Percentiles rank a stretch among this genome's conserved stretches.
phyloP scores from a whole-genome alignment of 2,888 invertebrate species.

The Drosophila niveifrons region DNA sequence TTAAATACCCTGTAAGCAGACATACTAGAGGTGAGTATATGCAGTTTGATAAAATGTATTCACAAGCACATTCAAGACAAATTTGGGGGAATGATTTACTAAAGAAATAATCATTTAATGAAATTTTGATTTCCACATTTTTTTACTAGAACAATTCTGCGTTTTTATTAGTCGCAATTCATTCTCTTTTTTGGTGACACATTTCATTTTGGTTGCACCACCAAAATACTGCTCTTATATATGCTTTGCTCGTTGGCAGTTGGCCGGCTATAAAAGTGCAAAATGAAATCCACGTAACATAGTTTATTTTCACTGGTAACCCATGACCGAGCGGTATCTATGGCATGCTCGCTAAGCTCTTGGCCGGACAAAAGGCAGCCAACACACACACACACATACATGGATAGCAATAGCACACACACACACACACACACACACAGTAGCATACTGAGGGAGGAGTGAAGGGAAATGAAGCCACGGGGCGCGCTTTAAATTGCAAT shows the following conservation, averaged over 20 bases:
- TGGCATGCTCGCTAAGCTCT: constrained; percentile 63
- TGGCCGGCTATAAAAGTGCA: constrained; percentile 64
- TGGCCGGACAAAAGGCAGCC: constrained; percentile 55
- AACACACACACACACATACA: constrained; percentile 17
- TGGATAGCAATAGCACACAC: constrained; percentile 15
- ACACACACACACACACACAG: constrained; percentile 1
- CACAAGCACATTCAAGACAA: neutral
- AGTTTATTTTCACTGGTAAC: constrained; percentile 68
- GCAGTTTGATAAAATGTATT: neutral
- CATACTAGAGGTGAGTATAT: neutral
- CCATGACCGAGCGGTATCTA: constrained; percentile 54
- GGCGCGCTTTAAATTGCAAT: constrained; percentile 71
- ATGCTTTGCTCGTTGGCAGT: constrained; percentile 13
- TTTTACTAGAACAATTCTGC: constrained; percentile 8
- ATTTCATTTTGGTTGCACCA: constrained; percentile 31
- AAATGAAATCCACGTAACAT: constrained; percentile 66
- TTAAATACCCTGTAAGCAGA: constrained; percentile 1
- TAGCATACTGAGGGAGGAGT: neutral
- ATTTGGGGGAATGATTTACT: too few species aligned
- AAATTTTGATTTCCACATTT: neutral
- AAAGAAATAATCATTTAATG: neutral
- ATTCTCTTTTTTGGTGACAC: constrained; percentile 36
- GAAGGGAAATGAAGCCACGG: neutral
- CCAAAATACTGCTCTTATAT: constrained; percentile 22
- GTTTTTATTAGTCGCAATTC: neutral